A percentile compares a stretch with the other conserved stretches of the same genome.
Conservation (phyloP, 2,888 invertebrate genomes). For the Platycnemis pennipes region DNA sequence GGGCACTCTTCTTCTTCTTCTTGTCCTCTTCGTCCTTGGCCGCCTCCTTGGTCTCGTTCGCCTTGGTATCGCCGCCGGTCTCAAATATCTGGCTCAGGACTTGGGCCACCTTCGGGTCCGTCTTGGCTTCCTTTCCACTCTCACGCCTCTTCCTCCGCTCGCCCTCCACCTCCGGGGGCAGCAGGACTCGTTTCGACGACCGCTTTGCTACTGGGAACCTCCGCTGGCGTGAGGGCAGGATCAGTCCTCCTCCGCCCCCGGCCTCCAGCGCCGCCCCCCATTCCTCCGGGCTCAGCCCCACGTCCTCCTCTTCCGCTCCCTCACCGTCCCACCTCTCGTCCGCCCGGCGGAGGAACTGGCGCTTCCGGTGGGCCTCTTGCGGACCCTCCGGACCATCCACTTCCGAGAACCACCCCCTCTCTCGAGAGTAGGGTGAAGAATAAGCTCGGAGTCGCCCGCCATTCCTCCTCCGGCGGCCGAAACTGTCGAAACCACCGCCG, state of each 20-base stretch:
- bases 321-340: slow-evolving; percentile 38
- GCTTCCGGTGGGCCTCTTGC: slow-evolving; percentile 44
- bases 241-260: neutral
- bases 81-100: slow-evolving; percentile 87
- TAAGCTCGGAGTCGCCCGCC: slow-evolving; percentile 29
- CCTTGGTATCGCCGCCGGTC: neutral
- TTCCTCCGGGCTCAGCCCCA: slow-evolving; percentile 10
- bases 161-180: neutral
- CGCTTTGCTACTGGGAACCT: slow-evolving; percentile 63
- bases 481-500: slow-evolving; percentile 46
- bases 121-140: slow-evolving; percentile 78
- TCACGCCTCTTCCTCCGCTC: slow-evolving; percentile 29
- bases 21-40: neutral
- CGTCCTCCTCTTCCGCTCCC: neutral
- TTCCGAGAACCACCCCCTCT: neutral
- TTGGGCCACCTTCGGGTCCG: slow-evolving; percentile 86
- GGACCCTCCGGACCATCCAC: neutral
- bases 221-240: slow-evolving; percentile 8
- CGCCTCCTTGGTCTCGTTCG: neutral
- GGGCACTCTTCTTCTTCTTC: neutral
- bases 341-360: neutral
- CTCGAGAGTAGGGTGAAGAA: neutral
- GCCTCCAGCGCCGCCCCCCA: neutral
- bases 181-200: slow-evolving; percentile 23
- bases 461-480: slow-evolving; percentile 35